Evolutionary conservation across 2,797 vertebrate species (phyloP).

Genomic region (Staurois parvus): DNA sequence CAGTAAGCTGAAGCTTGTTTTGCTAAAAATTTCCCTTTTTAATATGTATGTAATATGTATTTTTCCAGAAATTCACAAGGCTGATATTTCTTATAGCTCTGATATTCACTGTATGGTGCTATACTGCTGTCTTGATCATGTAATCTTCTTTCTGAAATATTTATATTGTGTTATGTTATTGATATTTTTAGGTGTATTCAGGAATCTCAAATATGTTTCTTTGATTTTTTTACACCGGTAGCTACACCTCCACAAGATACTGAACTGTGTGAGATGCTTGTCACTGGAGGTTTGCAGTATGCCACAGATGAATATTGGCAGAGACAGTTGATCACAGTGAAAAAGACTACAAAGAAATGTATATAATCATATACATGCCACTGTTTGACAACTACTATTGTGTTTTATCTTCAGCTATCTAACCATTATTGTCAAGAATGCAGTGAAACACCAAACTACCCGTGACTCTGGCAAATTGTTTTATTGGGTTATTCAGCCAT

Average conservation of each 20-base stretch:
- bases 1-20: neutral
- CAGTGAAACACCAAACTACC: no score
- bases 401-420: no score
- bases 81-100: neutral
- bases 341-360: no score
- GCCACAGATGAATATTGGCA: neutral
- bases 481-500: no score
- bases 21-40: neutral
- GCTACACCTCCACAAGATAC: neutral
- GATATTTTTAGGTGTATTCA: neutral
- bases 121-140: neutral
- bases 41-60: conserved; percentile 4
- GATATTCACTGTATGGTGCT: neutral
- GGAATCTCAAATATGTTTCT: neutral
- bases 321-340: no score
- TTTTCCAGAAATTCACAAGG: neutral
- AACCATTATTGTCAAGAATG: no score
- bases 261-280: neutral
- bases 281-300: neutral
- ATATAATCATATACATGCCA: no score
- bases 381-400: no score
- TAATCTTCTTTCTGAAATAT: neutral
- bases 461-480: no score
- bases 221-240: neutral
- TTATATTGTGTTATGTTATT: neutral